A percentile compares a stretch with the other conserved stretches of the same genome.
Conservation (phyloP, 37 sponge, comb jelly and placozoan genomes). For the Mnemiopsis leidyi region DNA sequence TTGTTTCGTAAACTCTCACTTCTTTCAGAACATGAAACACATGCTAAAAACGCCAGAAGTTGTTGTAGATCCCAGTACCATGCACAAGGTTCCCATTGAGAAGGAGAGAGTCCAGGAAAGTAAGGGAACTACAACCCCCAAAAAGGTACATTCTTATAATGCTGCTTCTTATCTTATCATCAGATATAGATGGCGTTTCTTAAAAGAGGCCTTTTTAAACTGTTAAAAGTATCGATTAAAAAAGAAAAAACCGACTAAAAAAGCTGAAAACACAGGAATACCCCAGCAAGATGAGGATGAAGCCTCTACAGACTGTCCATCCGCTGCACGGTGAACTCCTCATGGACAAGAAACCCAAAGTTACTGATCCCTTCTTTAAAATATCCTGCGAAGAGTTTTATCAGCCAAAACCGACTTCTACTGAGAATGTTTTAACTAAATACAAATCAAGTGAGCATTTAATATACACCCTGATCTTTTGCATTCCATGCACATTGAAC, state of each 20-base stretch:
- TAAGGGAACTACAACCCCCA: conserved; percentile 6
- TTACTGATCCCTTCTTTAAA: conserved; percentile 73
- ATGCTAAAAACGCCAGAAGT: not conserved
- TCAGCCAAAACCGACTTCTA: conserved; percentile 73
- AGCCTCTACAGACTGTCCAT: conserved; percentile 57
- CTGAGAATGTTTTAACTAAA: conserved; percentile 11
- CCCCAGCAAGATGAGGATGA: conserved; percentile 64
- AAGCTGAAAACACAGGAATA: too few relatives aligned
- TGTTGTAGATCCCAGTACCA: not conserved
- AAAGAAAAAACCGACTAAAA: too few relatives aligned
- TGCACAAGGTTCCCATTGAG: conserved; percentile 37
- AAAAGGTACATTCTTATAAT: too few relatives aligned
- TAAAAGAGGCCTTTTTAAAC: too few relatives aligned
- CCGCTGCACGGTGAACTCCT: conserved; percentile 50
- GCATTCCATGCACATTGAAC: too few relatives aligned
- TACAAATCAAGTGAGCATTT: conserved; percentile 45
- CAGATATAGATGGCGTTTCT: too few relatives aligned
- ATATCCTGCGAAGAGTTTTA: conserved; percentile 96
- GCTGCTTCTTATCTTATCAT: too few relatives aligned
- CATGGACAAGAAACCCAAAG: conserved; percentile 48
- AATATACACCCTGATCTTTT: not conserved
- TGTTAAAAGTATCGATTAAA: too few relatives aligned
- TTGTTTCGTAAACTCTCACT: not conserved
- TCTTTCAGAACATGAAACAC: not conserved
- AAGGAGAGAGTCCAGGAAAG: not conserved